A percentile compares a stretch with the other conserved stretches of the same genome.
Evolutionary conservation across 1,140 invertebrate genomes (phyloP).

Genomic region (Drosophila ficusphila): DNA sequence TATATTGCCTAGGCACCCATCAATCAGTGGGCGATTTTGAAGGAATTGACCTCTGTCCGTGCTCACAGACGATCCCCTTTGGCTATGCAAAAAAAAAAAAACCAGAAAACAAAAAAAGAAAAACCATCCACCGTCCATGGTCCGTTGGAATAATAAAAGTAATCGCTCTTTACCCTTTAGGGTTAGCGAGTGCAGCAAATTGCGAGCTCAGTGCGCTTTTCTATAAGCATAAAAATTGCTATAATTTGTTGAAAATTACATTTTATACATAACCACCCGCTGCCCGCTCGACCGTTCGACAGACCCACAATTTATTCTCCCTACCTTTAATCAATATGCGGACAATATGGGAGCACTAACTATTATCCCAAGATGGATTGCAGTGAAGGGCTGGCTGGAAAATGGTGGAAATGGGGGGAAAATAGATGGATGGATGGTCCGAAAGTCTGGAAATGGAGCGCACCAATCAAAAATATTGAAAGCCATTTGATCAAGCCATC

Average conservation of each 20-base stretch:
- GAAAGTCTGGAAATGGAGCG: slow-evolving; percentile 45
- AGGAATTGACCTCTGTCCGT: slow-evolving; percentile 62
- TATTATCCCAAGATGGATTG: slow-evolving; percentile 76
- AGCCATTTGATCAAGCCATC: slow-evolving; percentile 36
- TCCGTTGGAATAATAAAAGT: slow-evolving; percentile 77
- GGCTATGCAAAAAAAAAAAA: too few species aligned
- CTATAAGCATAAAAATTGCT: slow-evolving; percentile 83
- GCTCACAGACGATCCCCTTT: slow-evolving; percentile 16
- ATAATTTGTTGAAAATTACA: slow-evolving; percentile 83
- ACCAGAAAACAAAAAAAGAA: too few species aligned
- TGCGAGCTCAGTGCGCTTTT: slow-evolving; percentile 73
- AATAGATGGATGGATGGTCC: slow-evolving; percentile 20
- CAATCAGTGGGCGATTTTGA: slow-evolving; percentile 69
- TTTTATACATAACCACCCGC: slow-evolving; percentile 74
- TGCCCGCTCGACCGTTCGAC: neutral
- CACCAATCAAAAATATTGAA: slow-evolving; percentile 43
- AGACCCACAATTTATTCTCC: slow-evolving; percentile 22
- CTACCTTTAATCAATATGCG: slow-evolving; percentile 72
- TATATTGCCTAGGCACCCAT: slow-evolving; percentile 76
- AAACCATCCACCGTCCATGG: slow-evolving; percentile 6
- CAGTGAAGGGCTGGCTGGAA: slow-evolving; percentile 31
- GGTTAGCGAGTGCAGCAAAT: slow-evolving; percentile 78
- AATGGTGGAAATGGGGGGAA: neutral
- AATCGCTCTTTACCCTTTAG: slow-evolving; percentile 84
- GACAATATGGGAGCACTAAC: slow-evolving; percentile 50